Conservation (phyloP, 64 coral and sea anemone species). For the Porites lutea region DNA sequence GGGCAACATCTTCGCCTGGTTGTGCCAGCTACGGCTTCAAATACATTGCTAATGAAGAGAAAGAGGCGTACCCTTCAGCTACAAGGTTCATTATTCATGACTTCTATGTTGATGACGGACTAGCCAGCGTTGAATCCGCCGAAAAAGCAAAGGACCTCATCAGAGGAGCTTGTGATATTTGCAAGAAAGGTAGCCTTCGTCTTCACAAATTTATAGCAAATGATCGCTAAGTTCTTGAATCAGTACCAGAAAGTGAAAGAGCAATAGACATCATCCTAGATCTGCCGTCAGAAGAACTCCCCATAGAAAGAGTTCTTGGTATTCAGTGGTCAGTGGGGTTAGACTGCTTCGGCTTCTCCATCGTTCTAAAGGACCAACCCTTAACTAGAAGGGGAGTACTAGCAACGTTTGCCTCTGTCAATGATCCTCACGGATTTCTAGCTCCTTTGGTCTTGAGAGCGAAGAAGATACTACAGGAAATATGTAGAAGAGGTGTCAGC, state of each 20-base stretch:
- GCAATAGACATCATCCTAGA: neutral
- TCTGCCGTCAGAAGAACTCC: too few species aligned
- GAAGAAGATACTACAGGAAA: too few species aligned
- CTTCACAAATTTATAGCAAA: conserved; percentile 42
- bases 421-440: too few species aligned
- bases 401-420: too few species aligned
- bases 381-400: too few species aligned
- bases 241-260: conserved; percentile 13
- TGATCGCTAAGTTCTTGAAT: neutral
- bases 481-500: too few species aligned
- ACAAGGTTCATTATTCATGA: neutral
- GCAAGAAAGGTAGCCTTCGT: conserved; percentile 5
- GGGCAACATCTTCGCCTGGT: neutral
- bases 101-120: conserved; percentile 1
- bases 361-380: too few species aligned
- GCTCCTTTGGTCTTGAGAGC: too few species aligned
- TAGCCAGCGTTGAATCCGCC: conserved; percentile 1
- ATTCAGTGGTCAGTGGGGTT: too few species aligned
- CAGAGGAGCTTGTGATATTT: neutral
- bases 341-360: too few species aligned
- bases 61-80: neutral
- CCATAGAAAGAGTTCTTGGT: too few species aligned
- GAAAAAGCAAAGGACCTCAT: conserved; percentile 1
- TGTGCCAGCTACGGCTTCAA: conserved; percentile 10
- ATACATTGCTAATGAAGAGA: conserved; percentile 17